Conservation (phyloP, 1,140 invertebrate genomes). For the Leptoteleia sp. region DNA sequence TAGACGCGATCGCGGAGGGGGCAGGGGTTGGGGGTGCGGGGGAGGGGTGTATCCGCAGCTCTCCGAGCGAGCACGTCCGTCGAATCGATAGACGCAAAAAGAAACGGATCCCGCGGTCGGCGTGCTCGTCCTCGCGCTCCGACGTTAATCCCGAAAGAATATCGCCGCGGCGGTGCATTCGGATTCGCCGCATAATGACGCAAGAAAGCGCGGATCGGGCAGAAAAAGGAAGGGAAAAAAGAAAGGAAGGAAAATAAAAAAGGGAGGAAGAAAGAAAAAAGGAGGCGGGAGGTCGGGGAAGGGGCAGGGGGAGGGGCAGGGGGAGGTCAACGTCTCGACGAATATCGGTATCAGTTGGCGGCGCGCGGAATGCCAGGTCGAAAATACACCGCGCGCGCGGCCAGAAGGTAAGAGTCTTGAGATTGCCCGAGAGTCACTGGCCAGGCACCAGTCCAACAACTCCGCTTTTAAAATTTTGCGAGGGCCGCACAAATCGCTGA, state of each 20-base stretch:
- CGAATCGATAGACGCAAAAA: slow-evolving; percentile 31
- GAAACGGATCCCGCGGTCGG: slow-evolving; percentile 8
- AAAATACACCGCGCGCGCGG: slow-evolving; percentile 57
- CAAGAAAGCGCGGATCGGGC: background rate
- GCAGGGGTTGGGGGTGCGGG: no score
- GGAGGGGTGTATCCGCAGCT: no score
- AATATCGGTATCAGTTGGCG: slow-evolving; percentile 43
- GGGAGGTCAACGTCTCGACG: slow-evolving; percentile 50
- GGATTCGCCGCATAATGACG: slow-evolving; percentile 27
- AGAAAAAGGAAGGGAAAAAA: background rate
- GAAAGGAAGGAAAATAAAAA: no score
- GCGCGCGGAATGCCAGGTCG: slow-evolving; percentile 51
- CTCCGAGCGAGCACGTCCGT: slow-evolving; percentile 21
- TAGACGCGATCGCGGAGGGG: slow-evolving; percentile 25
- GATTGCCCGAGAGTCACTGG: slow-evolving; percentile 61
- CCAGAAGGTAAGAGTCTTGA: slow-evolving; percentile 59
- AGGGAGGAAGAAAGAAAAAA: no score
- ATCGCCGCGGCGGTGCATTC: slow-evolving; percentile 17
- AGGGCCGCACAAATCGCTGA: slow-evolving; percentile 31
- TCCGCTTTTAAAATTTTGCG: slow-evolving; percentile 31
- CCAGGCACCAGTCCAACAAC: slow-evolving; percentile 58
- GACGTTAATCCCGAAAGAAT: slow-evolving; percentile 23
- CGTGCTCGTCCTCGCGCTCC: background rate
- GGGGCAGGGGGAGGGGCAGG: background rate
- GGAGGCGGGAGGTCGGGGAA: background rate